Conservation (phyloP, 1,140 invertebrate genomes). For the Hormaphis cornu region DNA sequence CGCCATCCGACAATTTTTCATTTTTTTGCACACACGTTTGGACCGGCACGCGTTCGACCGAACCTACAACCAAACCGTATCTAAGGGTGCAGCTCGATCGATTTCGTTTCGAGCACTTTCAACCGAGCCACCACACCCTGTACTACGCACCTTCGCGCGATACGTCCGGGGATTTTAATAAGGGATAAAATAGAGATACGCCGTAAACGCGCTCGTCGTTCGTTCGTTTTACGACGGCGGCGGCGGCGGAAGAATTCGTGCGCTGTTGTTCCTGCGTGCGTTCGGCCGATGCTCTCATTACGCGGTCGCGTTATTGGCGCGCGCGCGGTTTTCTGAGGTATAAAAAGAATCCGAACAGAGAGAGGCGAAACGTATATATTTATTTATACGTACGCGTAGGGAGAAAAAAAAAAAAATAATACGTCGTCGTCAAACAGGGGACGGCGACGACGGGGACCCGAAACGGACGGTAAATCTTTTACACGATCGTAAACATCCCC, state of each 20-base stretch:
- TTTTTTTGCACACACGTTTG: too few species aligned
- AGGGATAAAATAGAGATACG: constrained; percentile 1
- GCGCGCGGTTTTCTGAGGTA: constrained; percentile 14
- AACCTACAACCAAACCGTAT: too few species aligned
- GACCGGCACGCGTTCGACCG: too few species aligned
- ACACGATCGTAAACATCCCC: constrained; percentile 28
- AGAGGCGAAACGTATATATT: background rate
- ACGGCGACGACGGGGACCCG: background rate
- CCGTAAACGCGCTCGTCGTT: constrained; percentile 4
- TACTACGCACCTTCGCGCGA: background rate
- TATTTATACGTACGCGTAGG: background rate
- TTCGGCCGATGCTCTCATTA: constrained; percentile 26
- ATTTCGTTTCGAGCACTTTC: too few species aligned
- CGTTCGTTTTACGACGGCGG: constrained; percentile 5
- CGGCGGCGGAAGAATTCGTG: background rate
- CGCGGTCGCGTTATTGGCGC: constrained; percentile 24
- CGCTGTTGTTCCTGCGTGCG: too few species aligned
- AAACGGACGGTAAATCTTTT: constrained; percentile 26
- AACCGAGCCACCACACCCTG: too few species aligned
- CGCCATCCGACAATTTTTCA: too few species aligned
- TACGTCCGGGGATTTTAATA: constrained; percentile 16
- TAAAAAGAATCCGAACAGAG: background rate
- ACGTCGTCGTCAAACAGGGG: background rate
- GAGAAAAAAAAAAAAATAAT: background rate
- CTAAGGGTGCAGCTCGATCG: too few species aligned